These are phyloP conservation scores for Allolobophora icterica DNA, from an alignment of 2,888 invertebrate species.

Conservation along the genomic window DNA sequence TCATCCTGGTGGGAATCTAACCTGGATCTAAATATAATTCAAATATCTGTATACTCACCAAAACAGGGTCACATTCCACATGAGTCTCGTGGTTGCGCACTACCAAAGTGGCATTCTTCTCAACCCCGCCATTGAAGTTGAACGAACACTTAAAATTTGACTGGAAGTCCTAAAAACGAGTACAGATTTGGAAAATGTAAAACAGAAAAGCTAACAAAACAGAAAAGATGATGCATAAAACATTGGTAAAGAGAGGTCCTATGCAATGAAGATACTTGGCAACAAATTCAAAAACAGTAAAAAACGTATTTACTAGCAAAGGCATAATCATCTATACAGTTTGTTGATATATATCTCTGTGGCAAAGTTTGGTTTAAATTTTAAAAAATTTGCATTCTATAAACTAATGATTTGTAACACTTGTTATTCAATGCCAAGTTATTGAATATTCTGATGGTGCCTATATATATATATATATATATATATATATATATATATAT, in stretches of 20 bases:
- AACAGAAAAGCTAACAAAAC: background rate
- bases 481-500: too few relatives aligned
- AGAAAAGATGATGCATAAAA: background rate
- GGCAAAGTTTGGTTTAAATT: too few relatives aligned
- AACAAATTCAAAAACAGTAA: background rate
- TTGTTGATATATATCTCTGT: too few relatives aligned
- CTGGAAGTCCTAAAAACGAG: slow-evolving; percentile 14
- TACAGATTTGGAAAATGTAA: background rate
- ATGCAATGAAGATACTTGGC: background rate
- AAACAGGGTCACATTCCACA: slow-evolving; percentile 24
- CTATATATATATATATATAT: too few relatives aligned
- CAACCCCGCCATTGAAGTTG: slow-evolving; percentile 23
- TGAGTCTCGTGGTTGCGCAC: background rate
- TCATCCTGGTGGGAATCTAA: background rate
- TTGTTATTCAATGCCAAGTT: too few relatives aligned
- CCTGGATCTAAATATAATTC: background rate
- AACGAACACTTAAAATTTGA: slow-evolving; percentile 4
- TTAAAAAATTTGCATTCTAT: too few relatives aligned
- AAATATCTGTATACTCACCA: slow-evolving; percentile 18
- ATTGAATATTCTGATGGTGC: too few relatives aligned
- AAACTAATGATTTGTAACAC: too few relatives aligned
- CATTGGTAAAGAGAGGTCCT: background rate
- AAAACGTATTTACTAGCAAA: too few relatives aligned
- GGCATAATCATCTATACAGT: too few relatives aligned
- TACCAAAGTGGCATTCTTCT: background rate